Base-by-base conservation (phyloP, 2,113 vertebrate genomes). In the Myotis lucifugus region DNA sequence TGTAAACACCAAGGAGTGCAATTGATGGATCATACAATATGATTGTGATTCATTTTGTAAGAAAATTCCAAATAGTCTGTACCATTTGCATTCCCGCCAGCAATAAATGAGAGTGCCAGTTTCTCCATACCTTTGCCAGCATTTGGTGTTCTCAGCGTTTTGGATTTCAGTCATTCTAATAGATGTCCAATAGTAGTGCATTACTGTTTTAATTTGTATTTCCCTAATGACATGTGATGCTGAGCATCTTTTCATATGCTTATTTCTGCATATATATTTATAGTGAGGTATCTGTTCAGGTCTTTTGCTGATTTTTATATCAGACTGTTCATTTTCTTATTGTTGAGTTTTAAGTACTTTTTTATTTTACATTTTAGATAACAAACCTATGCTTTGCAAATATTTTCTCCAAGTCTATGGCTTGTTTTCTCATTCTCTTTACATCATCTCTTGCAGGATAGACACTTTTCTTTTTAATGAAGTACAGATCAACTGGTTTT, bases 391-490 rank as follows among this genome's bases (percentile, higher is more conserved):
- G 9, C 83, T 78, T 66, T 90, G 48, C 19, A 84, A 61, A 87
- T 79, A 66, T 94, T 72, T 88, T 86, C 42, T 82, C 14, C 27
- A 10, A 32, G 15, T 21, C 10, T 61, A 3, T 87, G 74, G 29
- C 18, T 84, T 67, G 17, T 73, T 54, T 86, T 90, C 56, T 91
- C 46, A 70, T 85, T 94, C 15, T 83, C 27, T 79, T 91, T n/a
- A 95, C 17, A 15, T 54, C 9, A 7, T 17, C n/a, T 90, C 87
- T 90, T 69, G 61, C 9, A 89, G 37, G 48, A 15, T 10, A 77
- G 89, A 74, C 46, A 13, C 27, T 54, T 91, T 40, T 67, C 70
- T 79, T 85, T 92, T 94, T 95, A 81, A 79, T 81, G 27, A 88
- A 93, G 66, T 48, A 50, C 19, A 81, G 12, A 48, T 86, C 67